Conservation (phyloP, 2,797 vertebrate species). For the Lepilemur ruficaudatus region DNA sequence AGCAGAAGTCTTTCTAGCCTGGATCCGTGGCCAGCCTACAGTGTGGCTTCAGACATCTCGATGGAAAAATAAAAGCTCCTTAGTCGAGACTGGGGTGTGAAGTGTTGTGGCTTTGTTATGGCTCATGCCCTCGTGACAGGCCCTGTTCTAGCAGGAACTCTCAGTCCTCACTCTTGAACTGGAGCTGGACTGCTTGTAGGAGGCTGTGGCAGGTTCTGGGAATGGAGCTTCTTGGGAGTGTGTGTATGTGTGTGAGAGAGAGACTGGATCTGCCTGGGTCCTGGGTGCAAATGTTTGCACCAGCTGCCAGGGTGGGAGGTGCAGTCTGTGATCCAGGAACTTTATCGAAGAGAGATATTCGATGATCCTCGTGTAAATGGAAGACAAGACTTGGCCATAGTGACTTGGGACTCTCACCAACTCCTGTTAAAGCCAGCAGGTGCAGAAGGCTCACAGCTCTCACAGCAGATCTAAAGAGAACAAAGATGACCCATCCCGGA, state of each 20-base stretch:
- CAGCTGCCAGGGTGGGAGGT: slow-evolving; percentile 15
- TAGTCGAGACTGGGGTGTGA: neutral
- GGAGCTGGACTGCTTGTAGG: neutral
- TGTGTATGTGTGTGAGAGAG: neutral
- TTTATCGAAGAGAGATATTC: neutral
- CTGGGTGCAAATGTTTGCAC: slow-evolving; percentile 41
- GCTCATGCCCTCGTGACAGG: neutral
- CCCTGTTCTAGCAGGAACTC: neutral
- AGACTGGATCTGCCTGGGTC: neutral
- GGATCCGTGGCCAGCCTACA: fast-evolving
- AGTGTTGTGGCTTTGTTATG: neutral
- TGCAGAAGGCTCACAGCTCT: neutral
- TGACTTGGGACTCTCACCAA: neutral
- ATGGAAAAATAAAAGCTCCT: neutral
- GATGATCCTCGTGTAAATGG: neutral
- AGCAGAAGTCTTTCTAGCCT: neutral
- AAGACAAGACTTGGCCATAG: neutral
- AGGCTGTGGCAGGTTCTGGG: neutral
- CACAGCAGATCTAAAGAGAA: neutral
- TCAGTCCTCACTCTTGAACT: neutral
- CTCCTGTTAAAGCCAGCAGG: neutral
- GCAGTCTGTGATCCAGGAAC: slow-evolving; percentile 1
- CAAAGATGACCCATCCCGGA: neutral
- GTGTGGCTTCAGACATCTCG: neutral
- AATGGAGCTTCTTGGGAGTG: neutral